Base-by-base conservation (phyloP, 1,140 invertebrate genomes). In the Fragariocoptes setiger region DNA sequence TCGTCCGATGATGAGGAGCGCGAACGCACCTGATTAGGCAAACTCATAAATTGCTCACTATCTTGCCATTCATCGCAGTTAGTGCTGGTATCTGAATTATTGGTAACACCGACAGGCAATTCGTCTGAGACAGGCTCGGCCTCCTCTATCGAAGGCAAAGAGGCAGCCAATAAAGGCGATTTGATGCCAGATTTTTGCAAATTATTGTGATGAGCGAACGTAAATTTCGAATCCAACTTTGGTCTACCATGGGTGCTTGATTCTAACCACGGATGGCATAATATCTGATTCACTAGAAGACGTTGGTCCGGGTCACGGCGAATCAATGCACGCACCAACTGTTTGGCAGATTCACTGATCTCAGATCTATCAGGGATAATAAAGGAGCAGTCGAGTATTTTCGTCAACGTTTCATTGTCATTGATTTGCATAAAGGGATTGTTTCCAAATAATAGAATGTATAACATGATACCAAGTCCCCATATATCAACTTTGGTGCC, bases 241-340 rank as follows among this genome's bases (percentile, higher is more conserved):
- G n/a, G n/a, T n/a, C n/a, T n/a, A n/a, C n/a, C n/a, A 22, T 25
- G 1, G 16, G 22, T 19, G n/a, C 35, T n/a, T 15, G 5, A 25
- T 19, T 43, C 58, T 3, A 69, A 48, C 90, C 90, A 97, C 0
- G 70, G 63, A 57, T 92, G 76, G n/a, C 62, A 60, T 0, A 80
- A 69, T 39, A 97, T 90, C 57, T 90, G 72, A 31, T 74, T 66
- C 16, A 99, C 61, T 16, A 70, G 76, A 0, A 82, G 76, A 38
- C 90, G 64, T 50, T 76, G 74, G 48, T 78, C 72, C 1, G 90
- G 90, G 56, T 88, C 77, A 43, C 82, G 63, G 38, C 42, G 36
- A 19, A 47, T 21, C 35, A 47, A 25, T 2, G 44, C 19, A n/a
- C 39, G 41, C 4, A 47, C 45, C n/a, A 47, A 18, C 4, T 39